Conservation (phyloP, 2,797 vertebrate genomes). For the Dipus sagitta region DNA sequence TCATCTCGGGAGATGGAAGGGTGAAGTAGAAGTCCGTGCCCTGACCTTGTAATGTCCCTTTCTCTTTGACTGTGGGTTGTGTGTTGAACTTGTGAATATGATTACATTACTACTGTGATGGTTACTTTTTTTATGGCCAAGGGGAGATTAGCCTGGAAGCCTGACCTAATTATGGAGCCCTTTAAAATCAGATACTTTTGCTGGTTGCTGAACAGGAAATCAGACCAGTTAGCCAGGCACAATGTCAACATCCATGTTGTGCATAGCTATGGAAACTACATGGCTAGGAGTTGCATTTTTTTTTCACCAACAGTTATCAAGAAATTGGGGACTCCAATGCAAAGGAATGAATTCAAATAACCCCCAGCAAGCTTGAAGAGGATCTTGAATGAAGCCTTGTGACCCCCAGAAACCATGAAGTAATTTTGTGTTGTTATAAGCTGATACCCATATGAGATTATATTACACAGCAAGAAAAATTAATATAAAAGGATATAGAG, state of each 20-base stretch:
- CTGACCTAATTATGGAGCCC: neutral
- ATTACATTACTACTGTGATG: neutral
- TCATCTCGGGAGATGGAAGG: neutral
- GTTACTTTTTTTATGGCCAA: neutral
- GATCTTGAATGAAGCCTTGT: neutral
- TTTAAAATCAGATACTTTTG: conserved; percentile 25
- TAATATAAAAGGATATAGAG: neutral
- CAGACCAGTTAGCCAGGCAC: neutral
- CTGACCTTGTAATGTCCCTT: neutral
- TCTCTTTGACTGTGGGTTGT: neutral
- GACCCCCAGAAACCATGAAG: neutral
- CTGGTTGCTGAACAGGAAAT: neutral
- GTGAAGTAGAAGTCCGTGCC: neutral
- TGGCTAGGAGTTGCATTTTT: neutral
- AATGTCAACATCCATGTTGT: neutral
- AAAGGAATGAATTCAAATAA: conserved; percentile 2
- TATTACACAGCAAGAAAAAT: neutral
- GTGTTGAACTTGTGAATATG: neutral
- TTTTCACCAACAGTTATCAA: neutral
- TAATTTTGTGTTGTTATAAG: neutral
- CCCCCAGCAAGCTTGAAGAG: neutral
- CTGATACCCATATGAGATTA: neutral
- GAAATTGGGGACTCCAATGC: neutral
- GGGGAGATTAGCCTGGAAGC: neutral
- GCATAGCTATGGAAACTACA: neutral